phyloP scores from a whole-genome alignment of 2,113 vertebrate genomes.

The Protomyctophum bolini region DNA sequence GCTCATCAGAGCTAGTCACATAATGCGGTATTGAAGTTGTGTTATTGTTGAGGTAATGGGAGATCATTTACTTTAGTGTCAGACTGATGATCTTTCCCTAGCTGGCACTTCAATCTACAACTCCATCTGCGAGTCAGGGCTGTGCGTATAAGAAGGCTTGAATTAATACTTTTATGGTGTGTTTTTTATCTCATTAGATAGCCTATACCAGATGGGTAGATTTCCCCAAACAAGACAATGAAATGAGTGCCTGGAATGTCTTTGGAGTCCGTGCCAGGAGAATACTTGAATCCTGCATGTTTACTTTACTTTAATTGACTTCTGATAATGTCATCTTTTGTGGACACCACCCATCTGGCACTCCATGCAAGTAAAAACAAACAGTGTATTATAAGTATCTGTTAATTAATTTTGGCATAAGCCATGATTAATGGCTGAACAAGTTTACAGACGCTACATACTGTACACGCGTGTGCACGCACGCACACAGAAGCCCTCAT shows the following conservation, averaged over 20 bases:
- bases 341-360: neutral
- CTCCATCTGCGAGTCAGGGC: neutral
- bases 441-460: neutral
- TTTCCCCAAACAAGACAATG: neutral
- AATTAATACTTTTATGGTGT: neutral
- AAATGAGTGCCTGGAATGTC: neutral
- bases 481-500: neutral
- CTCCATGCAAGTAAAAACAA: neutral
- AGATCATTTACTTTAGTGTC: neutral
- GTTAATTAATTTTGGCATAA: neutral
- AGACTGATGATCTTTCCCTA: neutral
- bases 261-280: neutral
- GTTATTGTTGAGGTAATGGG: neutral
- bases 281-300: no score
- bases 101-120: neutral
- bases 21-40: neutral
- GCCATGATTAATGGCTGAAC: neutral
- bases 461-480: neutral
- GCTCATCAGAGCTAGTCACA: neutral
- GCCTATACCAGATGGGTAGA: neutral
- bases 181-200: neutral
- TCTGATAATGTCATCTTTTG: neutral
- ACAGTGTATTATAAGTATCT: no score
- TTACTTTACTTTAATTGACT: neutral
- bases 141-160: neutral